Evolutionary conservation across 2,888 invertebrate species (phyloP).

Genomic region (Salpingus planirostris): DNA sequence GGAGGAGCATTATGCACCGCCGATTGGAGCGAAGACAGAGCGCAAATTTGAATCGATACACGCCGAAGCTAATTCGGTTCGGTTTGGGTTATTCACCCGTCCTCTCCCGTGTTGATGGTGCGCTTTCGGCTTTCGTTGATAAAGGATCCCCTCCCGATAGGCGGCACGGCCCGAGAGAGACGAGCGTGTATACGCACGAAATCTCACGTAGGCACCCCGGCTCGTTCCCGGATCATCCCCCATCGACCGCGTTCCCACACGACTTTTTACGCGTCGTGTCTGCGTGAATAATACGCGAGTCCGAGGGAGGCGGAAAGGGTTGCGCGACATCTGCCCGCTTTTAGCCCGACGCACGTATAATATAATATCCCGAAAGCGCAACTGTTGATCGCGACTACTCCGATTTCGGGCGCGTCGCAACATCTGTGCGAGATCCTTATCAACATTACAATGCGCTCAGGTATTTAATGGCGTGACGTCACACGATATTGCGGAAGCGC

Average conservation of each 20-base stretch:
- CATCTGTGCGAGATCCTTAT: too few relatives aligned
- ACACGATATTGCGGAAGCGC: constrained; percentile 28
- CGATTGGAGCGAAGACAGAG: constrained; percentile 7
- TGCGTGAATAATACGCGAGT: too few relatives aligned
- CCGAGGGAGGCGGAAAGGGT: not conserved
- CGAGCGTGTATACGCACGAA: constrained; percentile 12
- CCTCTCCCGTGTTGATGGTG: constrained; percentile 5
- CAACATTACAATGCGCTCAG: too few relatives aligned
- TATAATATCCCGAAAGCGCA: not conserved
- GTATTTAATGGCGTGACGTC: constrained; percentile 35
- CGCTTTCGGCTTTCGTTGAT: too few relatives aligned
- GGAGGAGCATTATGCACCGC: constrained; percentile 6
- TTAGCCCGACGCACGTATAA: not conserved
- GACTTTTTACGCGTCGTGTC: too few relatives aligned
- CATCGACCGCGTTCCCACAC: not conserved
- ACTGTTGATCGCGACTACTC: constrained; percentile 10
- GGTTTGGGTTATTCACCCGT: constrained; percentile 14
- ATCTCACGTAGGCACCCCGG: constrained; percentile 13
- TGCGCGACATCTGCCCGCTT: not conserved
- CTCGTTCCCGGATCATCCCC: not conserved
- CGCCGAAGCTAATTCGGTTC: constrained; percentile 4
- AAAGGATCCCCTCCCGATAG: constrained; percentile 11
- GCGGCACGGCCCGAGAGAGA: constrained; percentile 8
- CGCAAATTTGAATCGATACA: too few relatives aligned
- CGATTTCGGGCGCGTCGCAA: too few relatives aligned